A percentile compares a stretch with the other conserved stretches of the same genome.
Evolutionary conservation across 2,888 invertebrate genomes (phyloP).

Genomic region (Thalpophila matura): DNA sequence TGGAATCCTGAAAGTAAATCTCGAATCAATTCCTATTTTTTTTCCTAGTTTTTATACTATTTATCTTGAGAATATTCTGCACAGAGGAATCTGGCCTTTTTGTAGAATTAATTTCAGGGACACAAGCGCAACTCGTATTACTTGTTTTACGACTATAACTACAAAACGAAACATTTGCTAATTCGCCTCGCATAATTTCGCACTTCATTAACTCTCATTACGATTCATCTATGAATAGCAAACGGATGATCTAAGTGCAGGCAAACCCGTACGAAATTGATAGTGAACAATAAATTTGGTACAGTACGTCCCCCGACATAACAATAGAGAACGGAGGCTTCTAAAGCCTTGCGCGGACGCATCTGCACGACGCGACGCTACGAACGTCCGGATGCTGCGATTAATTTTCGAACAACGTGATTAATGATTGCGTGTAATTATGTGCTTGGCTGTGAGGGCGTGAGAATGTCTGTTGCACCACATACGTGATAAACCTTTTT

Average conservation of each 20-base stretch:
- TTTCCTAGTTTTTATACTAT: background rate
- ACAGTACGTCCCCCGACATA: slow-evolving; percentile 63
- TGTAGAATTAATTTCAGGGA: background rate
- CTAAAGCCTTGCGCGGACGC: slow-evolving; percentile 69
- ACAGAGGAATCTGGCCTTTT: background rate
- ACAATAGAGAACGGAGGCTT: slow-evolving; percentile 67
- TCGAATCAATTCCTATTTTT: no score
- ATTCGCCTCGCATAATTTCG: slow-evolving; percentile 6
- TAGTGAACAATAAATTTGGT: slow-evolving; percentile 51
- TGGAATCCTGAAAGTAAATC: no score
- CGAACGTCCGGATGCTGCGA: slow-evolving; percentile 69
- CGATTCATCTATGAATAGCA: background rate
- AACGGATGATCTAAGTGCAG: slow-evolving; percentile 2
- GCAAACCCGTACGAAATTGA: slow-evolving; percentile 18
- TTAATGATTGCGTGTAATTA: slow-evolving; percentile 75
- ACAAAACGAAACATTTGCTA: background rate
- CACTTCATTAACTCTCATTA: slow-evolving; percentile 14
- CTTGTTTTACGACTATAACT: background rate
- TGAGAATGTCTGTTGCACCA: slow-evolving; percentile 72
- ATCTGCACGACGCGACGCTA: slow-evolving; percentile 54
- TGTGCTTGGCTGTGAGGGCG: slow-evolving; percentile 67
- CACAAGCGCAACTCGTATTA: background rate
- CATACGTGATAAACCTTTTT: slow-evolving; percentile 68
- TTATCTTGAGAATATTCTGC: background rate
- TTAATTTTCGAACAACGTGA: slow-evolving; percentile 71